Conservation (phyloP, 2,797 vertebrate species). For the Cirrhinus mrigala region DNA sequence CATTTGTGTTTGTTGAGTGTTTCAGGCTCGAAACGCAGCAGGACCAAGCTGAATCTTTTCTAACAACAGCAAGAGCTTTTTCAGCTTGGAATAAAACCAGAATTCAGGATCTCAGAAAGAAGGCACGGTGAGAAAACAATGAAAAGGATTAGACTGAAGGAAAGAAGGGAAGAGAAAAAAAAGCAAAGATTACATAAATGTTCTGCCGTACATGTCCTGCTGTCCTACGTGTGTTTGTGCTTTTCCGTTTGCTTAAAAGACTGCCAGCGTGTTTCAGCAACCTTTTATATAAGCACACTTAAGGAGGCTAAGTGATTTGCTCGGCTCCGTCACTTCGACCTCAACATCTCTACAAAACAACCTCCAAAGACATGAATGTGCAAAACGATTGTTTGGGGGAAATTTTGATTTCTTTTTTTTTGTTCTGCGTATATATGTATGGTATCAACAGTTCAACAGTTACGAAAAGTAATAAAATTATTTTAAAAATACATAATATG, state of each 20-base stretch:
- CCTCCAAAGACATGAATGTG: not conserved
- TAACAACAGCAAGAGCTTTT: constrained; percentile 16
- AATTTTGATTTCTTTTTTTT: not conserved
- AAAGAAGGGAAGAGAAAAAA: not conserved
- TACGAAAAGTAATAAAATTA: not conserved
- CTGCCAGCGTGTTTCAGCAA: not conserved
- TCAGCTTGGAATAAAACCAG: constrained; percentile 31
- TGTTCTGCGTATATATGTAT: too few relatives aligned
- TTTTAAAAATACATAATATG: not conserved
- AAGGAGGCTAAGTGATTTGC: not conserved
- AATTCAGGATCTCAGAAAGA: not conserved
- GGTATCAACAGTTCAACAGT: not conserved
- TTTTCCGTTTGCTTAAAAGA: not conserved
- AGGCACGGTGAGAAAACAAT: constrained; percentile 4
- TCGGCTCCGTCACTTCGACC: not conserved
- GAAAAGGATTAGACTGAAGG: not conserved
- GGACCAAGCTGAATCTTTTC: constrained; percentile 2
- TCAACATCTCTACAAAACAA: not conserved
- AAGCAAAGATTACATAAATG: not conserved
- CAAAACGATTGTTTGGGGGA: not conserved
- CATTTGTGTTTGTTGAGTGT: not conserved
- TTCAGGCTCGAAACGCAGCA: constrained; percentile 21
- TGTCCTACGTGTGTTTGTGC: not conserved
- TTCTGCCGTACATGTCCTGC: not conserved
- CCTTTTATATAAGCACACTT: not conserved